phyloP scores from a whole-genome alignment of 2,113 vertebrate genomes.

The Porphyrio hochstetteri region DNA sequence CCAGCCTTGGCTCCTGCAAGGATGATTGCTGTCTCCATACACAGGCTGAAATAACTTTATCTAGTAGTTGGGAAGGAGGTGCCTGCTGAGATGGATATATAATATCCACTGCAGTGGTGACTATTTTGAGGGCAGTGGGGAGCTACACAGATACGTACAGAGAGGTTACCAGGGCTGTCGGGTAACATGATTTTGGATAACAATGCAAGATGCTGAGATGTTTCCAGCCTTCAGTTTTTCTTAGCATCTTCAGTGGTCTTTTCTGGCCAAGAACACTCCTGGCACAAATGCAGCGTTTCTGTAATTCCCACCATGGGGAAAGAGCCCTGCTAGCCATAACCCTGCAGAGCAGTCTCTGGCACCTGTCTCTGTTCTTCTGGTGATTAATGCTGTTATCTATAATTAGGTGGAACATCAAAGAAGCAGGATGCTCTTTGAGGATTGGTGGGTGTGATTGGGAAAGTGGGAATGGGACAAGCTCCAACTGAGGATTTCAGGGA shows the following conservation, averaged over 20 bases:
- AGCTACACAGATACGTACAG: background rate
- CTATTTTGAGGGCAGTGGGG: background rate
- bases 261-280: background rate
- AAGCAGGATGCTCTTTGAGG: background rate
- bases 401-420: background rate
- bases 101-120: fast-evolving
- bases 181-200: background rate
- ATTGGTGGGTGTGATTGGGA: background rate
- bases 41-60: fast-evolving
- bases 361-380: fast-evolving
- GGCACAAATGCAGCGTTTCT: background rate
- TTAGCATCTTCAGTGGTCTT: background rate
- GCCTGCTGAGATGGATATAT: fast-evolving
- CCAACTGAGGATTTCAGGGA: background rate
- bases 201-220: background rate
- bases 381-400: background rate
- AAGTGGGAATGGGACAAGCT: background rate
- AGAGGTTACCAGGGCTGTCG: fast-evolving
- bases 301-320: fast-evolving
- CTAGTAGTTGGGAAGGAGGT: background rate
- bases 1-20: background rate
- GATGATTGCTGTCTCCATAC: fast-evolving
- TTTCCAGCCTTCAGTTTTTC: background rate
- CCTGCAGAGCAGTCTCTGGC: background rate
- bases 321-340: background rate